phyloP scores from a whole-genome alignment of 1,140 invertebrate species.

The Drosophila sucinea region DNA sequence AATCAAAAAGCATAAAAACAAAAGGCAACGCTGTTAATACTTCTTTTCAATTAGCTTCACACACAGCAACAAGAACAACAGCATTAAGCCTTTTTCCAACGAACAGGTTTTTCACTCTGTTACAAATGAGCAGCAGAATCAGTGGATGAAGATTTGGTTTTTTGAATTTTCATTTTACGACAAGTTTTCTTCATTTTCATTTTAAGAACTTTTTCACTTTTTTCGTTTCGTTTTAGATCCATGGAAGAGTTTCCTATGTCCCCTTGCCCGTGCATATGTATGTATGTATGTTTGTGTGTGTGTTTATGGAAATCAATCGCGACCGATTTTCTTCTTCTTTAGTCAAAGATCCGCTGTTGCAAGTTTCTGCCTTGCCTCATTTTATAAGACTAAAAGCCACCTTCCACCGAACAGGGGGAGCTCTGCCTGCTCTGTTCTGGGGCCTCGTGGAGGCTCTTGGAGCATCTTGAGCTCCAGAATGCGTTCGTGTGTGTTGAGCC shows the following conservation, averaged over 20 bases:
- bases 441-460: not conserved
- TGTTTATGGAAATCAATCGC: conserved; percentile 40
- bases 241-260: not conserved
- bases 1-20: conserved; percentile 63
- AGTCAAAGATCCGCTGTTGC: conserved; percentile 46
- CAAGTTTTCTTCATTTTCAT: conserved; percentile 35
- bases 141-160: conserved; percentile 39
- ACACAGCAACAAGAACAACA: conserved; percentile 48
- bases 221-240: conserved; percentile 6
- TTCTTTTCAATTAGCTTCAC: conserved; percentile 76
- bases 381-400: conserved; percentile 59
- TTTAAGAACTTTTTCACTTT: conserved; percentile 55
- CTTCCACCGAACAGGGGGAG: conserved; percentile 12
- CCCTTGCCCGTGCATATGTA: not conserved
- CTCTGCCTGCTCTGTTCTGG: not conserved
- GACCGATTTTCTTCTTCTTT: conserved; percentile 50
- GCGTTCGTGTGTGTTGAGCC: conserved; percentile 14
- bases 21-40: conserved; percentile 76
- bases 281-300: conserved; percentile 11
- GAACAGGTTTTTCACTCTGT: conserved; percentile 76
- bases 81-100: conserved; percentile 62
- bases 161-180: conserved; percentile 68
- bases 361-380: conserved; percentile 75
- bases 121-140: conserved; percentile 18
- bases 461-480: conserved; percentile 1